Base-by-base conservation (phyloP, 2,888 invertebrate species). In the Eilema caniola region DNA sequence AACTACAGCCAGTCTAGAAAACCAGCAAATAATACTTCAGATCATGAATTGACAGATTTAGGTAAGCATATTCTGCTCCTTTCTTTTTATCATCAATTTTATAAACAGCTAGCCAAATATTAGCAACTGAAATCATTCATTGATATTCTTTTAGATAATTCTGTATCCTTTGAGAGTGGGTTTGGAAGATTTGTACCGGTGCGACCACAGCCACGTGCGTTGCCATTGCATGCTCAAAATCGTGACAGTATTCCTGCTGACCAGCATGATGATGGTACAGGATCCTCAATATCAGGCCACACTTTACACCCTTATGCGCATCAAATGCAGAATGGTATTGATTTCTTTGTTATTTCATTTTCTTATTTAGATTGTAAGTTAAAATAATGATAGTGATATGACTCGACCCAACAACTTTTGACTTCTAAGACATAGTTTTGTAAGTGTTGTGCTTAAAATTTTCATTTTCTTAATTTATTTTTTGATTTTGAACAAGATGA, bases 171-270 rank as follows among this genome's bases (percentile, higher is more conserved):
- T 88, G 95, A 95, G 81, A 92, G 93, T 89, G 94, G 95, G 68
- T 93, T 94, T 84, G 93, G 95, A 78, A 90, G 95, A 79, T 95
- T 95, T 90, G 95, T 95, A 56, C 95, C 95, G 57, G 95, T 95
- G 31, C 89, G 95, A 77, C 95, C 95, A 1, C 95, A 95, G 80
- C 95, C 95, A 4, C 90, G 95, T 61, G 93, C 89, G 16, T 83
- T 95, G 70, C 95, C 95, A 2, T 81, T 95, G 75, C 93, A 93
- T 81, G 93, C 91, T 10, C 95, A 95, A 80, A 94, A 92, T 77
- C 90, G 94, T 69, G 94, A 95, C 74, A 90, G 89, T 78, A 85
- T 93, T 82, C 77, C 89, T 3, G 72, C 85, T 73, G 94, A 95
- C 57, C 92, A 92, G 68, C 90, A 92, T 73, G 94, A 95, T 65